Evolutionary conservation across 2,113 vertebrate species (phyloP), one percentile per base, ranked within the genome.

Genomic region (Hucho hucho): DNA sequence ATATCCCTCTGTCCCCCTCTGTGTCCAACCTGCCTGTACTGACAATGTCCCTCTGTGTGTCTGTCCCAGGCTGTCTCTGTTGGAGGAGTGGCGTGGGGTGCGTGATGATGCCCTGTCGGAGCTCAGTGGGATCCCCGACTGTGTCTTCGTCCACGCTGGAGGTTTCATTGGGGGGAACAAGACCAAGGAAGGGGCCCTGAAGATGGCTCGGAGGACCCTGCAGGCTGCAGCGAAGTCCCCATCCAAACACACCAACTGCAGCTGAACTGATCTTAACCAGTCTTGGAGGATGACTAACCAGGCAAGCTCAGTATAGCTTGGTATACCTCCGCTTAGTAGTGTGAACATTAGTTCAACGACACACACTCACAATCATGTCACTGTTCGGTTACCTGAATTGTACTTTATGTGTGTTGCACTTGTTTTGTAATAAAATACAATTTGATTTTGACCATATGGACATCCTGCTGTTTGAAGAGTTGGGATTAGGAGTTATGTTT

Each of bases 141-240:
- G 97, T 9, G 28, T 97, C 87, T 99, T 99, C 0, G 96, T 97
- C 58, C 97, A 98, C 0, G 89, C 95, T 65, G 92, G 84, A 0
- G 97, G 97, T 74, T 99, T 99, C 89, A 97, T 97, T 32, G 97
- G 97, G 0, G 97, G 97, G 0, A 95, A 98, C 90, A 89, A n/a
- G 64, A 97, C 87, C 0, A 87, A 92, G 90, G 94, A 95, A 43
- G 20, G 97, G 6, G 96, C 89, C 0, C 72, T 97, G 88, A 94
- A 93, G 78, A 97, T 99, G 97, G 96, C 96, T 24, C 91, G 92
- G n/a, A 93, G 85, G 84, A 90, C 95, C 0, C 81, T 99, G 86
- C 90, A 90, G 79, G 90, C 84, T 0, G 88, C 89, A 0, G 87
- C 86, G 70, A 72, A 75, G 74, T 53, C 84, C 65, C 73, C 82